phyloP scores from a whole-genome alignment of 2,888 invertebrate species.

The Noctua comes region DNA sequence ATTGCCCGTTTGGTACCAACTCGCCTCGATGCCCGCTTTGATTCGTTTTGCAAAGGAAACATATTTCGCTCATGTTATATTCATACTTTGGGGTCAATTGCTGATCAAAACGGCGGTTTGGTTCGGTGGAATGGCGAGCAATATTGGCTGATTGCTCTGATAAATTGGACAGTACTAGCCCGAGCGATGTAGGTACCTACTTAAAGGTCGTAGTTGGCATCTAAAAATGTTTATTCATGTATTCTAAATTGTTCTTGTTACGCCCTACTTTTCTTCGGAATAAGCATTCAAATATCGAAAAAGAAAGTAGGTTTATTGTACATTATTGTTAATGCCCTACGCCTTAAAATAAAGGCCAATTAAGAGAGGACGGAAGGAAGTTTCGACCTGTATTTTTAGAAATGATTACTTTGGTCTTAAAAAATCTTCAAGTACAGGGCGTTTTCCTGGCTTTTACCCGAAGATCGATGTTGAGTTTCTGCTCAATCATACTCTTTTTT shows the following conservation, averaged over 20 bases:
- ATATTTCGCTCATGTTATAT: constrained; percentile 64
- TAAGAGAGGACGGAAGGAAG: background rate
- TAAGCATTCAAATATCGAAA: background rate
- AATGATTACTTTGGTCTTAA: background rate
- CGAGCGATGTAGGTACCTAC: background rate
- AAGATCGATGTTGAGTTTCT: constrained; percentile 19
- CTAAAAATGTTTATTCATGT: background rate
- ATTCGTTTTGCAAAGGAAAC: constrained; percentile 51
- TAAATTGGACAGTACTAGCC: constrained; percentile 42
- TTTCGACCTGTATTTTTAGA: background rate
- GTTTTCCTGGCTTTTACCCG: background rate
- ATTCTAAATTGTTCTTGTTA: background rate
- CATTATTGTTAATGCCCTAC: background rate
- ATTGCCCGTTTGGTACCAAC: constrained; percentile 37
- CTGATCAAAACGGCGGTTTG: constrained; percentile 59
- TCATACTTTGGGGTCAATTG: constrained; percentile 64
- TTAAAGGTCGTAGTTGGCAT: constrained; percentile 5
- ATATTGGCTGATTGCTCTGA: constrained; percentile 50
- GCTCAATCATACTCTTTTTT: constrained; percentile 10
- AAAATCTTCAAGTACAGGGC: background rate
- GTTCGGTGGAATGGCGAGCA: constrained; percentile 41
- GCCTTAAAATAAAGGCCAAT: background rate
- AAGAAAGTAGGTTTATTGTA: background rate
- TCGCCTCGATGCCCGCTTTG: constrained; percentile 50
- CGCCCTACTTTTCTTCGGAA: background rate